These are phyloP conservation scores for Drosophila pseudoananassae DNA, from an alignment of 1,140 invertebrate genomes.

Conservation along the genomic window DNA sequence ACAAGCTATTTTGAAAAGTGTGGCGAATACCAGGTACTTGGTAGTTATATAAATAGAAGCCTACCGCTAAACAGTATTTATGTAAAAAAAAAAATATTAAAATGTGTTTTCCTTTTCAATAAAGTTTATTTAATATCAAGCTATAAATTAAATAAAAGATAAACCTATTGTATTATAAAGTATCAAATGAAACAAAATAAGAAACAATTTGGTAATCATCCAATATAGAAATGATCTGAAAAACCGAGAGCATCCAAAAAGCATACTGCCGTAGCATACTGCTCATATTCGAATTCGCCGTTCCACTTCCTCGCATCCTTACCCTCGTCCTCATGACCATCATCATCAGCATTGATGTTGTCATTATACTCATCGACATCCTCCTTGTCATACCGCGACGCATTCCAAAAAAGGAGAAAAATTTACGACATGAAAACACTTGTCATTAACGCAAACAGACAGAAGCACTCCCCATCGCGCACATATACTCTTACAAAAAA, in stretches of 20 bases:
- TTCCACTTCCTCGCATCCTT: slow-evolving; percentile 3
- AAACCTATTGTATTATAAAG: no score
- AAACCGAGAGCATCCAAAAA: slow-evolving; percentile 33
- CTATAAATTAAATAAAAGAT: no score
- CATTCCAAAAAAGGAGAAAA: slow-evolving; percentile 45
- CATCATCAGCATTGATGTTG: slow-evolving; percentile 77
- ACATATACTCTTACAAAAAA: slow-evolving; percentile 23
- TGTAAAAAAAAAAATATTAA: no score
- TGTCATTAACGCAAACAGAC: slow-evolving; percentile 77
- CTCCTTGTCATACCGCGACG: slow-evolving; percentile 70
- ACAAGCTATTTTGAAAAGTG: neutral
- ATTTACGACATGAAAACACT: slow-evolving; percentile 71
- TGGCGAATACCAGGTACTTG: slow-evolving; percentile 5
- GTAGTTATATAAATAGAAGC: neutral
- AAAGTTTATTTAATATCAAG: no score
- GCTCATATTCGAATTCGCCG: neutral
- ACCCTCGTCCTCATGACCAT: slow-evolving; percentile 31
- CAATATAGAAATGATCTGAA: neutral
- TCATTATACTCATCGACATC: slow-evolving; percentile 78
- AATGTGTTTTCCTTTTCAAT: no score
- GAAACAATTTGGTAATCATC: neutral
- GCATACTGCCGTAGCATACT: slow-evolving; percentile 1
- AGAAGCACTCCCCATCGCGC: slow-evolving; percentile 22
- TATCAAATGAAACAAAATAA: neutral
- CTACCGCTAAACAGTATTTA: no score